Percentiles rank a stretch among this genome's conserved stretches.
These are phyloP conservation scores for Syndactyla subalaris DNA, from an alignment of 2,797 vertebrate genomes.

Conservation along the genomic window DNA sequence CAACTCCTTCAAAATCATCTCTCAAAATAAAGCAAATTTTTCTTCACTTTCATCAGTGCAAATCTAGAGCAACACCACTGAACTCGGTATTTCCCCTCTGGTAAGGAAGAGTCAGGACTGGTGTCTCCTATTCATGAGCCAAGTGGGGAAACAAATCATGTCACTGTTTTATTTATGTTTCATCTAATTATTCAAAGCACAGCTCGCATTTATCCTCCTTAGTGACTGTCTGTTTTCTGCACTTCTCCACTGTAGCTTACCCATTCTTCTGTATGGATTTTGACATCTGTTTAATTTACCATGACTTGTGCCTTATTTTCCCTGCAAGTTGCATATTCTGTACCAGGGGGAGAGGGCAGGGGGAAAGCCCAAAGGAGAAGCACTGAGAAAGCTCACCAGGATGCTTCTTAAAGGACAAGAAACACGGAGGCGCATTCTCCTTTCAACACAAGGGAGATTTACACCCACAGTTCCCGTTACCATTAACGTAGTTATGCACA, in stretches of 20 bases:
- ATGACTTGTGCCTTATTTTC: neutral
- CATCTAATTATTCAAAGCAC: slow-evolving; percentile 11
- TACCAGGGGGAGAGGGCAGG: neutral
- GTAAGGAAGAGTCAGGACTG: neutral
- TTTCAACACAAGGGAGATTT: slow-evolving; percentile 32
- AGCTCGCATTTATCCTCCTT: neutral
- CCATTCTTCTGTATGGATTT: neutral
- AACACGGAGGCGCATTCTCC: neutral
- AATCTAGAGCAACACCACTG: neutral
- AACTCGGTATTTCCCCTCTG: neutral
- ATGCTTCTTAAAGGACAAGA: neutral
- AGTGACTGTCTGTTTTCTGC: neutral
- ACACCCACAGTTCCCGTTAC: slow-evolving; percentile 5
- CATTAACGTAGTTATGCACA: slow-evolving; percentile 2
- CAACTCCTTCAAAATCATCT: neutral
- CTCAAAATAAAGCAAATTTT: slow-evolving; percentile 5
- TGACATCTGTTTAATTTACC: neutral
- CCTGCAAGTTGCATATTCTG: neutral
- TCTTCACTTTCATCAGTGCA: neutral
- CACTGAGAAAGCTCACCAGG: neutral
- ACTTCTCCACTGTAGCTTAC: neutral
- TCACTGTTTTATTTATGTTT: slow-evolving; percentile 41
- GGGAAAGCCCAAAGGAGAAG: neutral
- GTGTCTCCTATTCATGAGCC: neutral
- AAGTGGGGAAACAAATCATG: slow-evolving; percentile 36